These are phyloP conservation scores for Branchellion lobata DNA, from an alignment of 2,888 invertebrate genomes.

Conservation along the genomic window DNA sequence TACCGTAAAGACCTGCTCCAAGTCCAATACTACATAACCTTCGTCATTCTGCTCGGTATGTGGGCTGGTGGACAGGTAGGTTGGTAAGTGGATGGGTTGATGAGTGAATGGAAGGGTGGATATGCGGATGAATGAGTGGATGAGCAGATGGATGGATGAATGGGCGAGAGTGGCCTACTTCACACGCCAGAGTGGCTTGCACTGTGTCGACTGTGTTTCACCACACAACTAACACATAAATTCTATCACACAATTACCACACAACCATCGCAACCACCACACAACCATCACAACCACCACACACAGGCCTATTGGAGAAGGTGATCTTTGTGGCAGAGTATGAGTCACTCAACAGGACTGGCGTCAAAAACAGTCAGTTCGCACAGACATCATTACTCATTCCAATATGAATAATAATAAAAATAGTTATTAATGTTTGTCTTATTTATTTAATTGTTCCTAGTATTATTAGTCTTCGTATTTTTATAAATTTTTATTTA, in stretches of 20 bases:
- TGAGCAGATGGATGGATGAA: too few species aligned
- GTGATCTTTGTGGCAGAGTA: constrained; percentile 89
- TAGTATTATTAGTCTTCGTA: too few species aligned
- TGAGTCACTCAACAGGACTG: constrained; percentile 74
- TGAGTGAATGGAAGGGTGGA: too few species aligned
- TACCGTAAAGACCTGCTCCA: constrained; percentile 87
- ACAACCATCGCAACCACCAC: too few species aligned
- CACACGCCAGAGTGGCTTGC: too few species aligned
- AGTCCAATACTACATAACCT: constrained; percentile 94
- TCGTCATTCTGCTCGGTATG: constrained; percentile 77
- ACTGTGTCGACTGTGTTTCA: too few species aligned
- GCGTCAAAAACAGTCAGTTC: constrained; percentile 57
- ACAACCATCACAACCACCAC: background rate
- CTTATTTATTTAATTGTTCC: background rate
- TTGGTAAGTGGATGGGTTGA: too few species aligned
- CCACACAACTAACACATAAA: too few species aligned
- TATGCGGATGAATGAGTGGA: too few species aligned
- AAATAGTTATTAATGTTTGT: background rate
- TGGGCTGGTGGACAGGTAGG: too few species aligned
- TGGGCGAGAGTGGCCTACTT: background rate
- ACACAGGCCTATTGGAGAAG: constrained; percentile 66
- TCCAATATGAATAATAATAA: background rate
- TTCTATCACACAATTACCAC: too few species aligned
- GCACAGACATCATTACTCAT: background rate
- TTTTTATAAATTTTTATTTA: too few species aligned